A percentile compares a stretch with the other conserved stretches of the same genome.
phyloP scores from a whole-genome alignment of 2,888 invertebrate genomes.

The Lycophotia porphyrea region DNA sequence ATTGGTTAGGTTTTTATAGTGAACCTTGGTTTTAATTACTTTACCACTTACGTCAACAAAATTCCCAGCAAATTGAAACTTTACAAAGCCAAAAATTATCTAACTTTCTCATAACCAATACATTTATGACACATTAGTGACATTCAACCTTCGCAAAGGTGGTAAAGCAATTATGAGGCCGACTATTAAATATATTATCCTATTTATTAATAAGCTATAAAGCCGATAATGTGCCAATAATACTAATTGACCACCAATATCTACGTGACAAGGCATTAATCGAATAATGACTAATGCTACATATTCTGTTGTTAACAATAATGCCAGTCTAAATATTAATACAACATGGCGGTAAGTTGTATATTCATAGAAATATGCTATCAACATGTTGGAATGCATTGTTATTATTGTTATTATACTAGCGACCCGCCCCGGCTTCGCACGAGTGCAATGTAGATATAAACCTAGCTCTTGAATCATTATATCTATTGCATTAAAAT shows the following conservation, averaged over 20 bases:
- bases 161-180: neutral
- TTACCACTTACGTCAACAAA: neutral
- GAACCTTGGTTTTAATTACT: neutral
- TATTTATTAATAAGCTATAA: neutral
- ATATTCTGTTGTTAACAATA: slow-evolving; percentile 13
- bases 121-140: neutral
- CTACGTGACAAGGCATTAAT: slow-evolving; percentile 2
- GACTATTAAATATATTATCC: neutral
- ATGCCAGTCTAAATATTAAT: slow-evolving; percentile 10
- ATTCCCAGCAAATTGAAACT: neutral
- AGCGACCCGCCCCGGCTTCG: too few relatives aligned
- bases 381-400: slow-evolving; percentile 6
- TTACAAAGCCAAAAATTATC: neutral
- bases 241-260: neutral
- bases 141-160: neutral
- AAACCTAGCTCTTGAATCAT: too few relatives aligned
- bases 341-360: neutral
- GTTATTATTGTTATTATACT: too few relatives aligned
- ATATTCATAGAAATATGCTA: neutral
- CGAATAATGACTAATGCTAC: neutral
- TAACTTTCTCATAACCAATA: neutral
- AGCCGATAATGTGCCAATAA: neutral
- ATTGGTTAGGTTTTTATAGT: neutral
- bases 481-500: too few relatives aligned
- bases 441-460: too few relatives aligned